phyloP scores from a whole-genome alignment of 2,888 invertebrate species.

The Caenorhabditis wallacei region DNA sequence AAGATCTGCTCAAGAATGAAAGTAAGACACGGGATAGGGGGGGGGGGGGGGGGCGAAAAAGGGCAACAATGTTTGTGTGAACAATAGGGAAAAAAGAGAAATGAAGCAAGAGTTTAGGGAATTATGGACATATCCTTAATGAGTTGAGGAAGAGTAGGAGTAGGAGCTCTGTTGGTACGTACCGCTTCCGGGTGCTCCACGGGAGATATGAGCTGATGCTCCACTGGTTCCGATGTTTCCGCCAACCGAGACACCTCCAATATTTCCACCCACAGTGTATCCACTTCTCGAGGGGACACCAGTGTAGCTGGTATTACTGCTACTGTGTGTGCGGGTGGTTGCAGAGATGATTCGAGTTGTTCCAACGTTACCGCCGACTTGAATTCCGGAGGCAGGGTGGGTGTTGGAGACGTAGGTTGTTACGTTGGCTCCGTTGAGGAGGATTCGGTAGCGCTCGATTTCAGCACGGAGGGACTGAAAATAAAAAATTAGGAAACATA shows the following conservation, averaged over 20 bases:
- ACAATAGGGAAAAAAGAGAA: constrained; percentile 2
- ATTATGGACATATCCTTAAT: constrained; percentile 10
- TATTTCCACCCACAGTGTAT: constrained; percentile 43
- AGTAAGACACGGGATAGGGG: constrained; percentile 37
- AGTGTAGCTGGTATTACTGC: constrained; percentile 40
- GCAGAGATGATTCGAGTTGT: constrained; percentile 28
- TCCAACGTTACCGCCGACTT: constrained; percentile 27
- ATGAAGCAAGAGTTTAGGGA: neutral
- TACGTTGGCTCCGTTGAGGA: constrained; percentile 57
- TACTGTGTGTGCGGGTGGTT: constrained; percentile 46
- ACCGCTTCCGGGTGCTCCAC: constrained; percentile 43
- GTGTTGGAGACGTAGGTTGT: constrained; percentile 50
- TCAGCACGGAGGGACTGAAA: constrained; percentile 60
- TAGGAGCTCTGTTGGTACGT: constrained; percentile 32
- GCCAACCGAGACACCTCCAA: constrained; percentile 46
- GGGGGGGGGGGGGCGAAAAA: neutral
- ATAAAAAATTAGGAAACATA: no score
- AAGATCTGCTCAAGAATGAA: constrained; percentile 63
- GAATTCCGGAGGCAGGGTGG: neutral
- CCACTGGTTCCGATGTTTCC: constrained; percentile 33
- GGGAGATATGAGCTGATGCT: constrained; percentile 15
- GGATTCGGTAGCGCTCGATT: constrained; percentile 58
- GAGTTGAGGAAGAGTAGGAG: constrained; percentile 31
- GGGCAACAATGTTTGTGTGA: constrained; percentile 21
- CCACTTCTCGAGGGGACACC: constrained; percentile 26